phyloP scores from a whole-genome alignment of 2,888 invertebrate species.

The Lamellibrachia columna region DNA sequence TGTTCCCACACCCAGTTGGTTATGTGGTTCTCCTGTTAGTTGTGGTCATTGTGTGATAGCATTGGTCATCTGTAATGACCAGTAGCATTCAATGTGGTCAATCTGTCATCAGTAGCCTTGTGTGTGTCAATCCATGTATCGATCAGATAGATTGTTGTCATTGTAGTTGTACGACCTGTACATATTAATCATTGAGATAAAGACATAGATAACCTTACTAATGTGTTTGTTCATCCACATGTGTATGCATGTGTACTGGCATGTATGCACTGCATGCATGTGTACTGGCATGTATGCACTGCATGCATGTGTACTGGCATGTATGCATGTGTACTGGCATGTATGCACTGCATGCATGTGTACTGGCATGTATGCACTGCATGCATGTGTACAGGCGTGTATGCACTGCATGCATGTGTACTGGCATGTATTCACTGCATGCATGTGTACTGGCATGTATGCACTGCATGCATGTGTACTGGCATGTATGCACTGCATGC shows the following conservation, averaged over 20 bases:
- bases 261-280: not conserved
- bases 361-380: no score
- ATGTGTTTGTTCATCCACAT: not conserved
- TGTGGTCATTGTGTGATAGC: not conserved
- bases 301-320: no score
- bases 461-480: no score
- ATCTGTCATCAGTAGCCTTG: not conserved
- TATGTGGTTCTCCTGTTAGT: not conserved
- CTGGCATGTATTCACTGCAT: not conserved
- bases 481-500: no score
- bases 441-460: no score
- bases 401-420: not conserved
- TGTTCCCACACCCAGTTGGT: not conserved
- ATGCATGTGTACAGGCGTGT: no score
- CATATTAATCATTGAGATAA: slow-evolving; percentile 4
- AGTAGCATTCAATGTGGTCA: not conserved
- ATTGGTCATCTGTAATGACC: not conserved
- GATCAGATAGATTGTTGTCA: not conserved
- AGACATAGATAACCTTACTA: not conserved
- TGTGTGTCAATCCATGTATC: not conserved
- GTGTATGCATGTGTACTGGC: not conserved
- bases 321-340: no score
- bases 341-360: no score
- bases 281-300: no score
- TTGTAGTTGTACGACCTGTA: not conserved